phyloP scores from a whole-genome alignment of 1,140 invertebrate species.

The Nixonia krombeini region DNA sequence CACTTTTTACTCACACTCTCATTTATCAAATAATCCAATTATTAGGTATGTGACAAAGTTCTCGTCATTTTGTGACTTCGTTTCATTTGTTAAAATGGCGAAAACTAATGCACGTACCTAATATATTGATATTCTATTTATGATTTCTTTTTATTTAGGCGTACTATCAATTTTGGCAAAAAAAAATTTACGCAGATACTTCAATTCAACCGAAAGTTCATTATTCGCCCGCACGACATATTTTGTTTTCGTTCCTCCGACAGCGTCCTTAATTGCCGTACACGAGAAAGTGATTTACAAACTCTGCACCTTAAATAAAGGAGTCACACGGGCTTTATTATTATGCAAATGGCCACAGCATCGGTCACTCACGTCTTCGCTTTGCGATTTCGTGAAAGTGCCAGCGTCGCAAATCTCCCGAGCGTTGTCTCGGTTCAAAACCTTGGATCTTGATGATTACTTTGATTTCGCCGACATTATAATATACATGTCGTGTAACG shows the following conservation, averaged over 20 bases:
- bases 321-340: constrained; percentile 8
- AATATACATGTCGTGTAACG: constrained; percentile 3
- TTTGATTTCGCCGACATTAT: constrained; percentile 9
- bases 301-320: not conserved
- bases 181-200: constrained; percentile 3
- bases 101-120: too few relatives aligned
- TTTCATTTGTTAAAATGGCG: too few relatives aligned
- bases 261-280: constrained; percentile 4
- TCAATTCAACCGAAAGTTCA: not conserved
- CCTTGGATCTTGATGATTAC: constrained; percentile 2
- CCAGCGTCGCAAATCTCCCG: not conserved
- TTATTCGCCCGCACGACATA: not conserved
- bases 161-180: too few relatives aligned
- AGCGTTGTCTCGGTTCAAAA: not conserved
- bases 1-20: too few relatives aligned
- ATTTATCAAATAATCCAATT: too few relatives aligned
- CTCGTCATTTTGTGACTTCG: too few relatives aligned
- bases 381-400: constrained; percentile 8
- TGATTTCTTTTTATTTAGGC: too few relatives aligned
- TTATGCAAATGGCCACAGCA: constrained; percentile 3
- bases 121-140: too few relatives aligned
- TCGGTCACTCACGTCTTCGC: constrained; percentile 5
- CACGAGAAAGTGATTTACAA: constrained; percentile 10
- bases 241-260: not conserved
- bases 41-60: too few relatives aligned